phyloP scores from a whole-genome alignment of 2,888 invertebrate species.

The Sipha maydis region DNA sequence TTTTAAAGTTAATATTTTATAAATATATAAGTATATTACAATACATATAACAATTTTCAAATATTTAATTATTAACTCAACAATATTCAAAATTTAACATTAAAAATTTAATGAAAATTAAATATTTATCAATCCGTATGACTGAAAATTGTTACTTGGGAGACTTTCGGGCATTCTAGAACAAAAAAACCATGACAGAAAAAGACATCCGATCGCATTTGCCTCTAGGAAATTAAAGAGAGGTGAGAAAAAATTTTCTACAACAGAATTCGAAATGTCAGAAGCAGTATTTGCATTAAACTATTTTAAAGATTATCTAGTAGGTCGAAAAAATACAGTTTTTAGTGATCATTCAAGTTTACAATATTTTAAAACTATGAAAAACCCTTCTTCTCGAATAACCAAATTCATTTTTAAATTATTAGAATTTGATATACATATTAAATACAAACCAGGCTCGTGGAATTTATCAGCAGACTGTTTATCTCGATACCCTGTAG shows the following conservation, averaged over 20 bases:
- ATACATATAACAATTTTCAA: too few species aligned
- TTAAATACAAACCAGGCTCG: background rate
- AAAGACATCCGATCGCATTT: background rate
- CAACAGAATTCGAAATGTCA: conserved; percentile 10
- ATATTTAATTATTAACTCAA: too few species aligned
- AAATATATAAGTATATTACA: too few species aligned
- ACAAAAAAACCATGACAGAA: conserved; percentile 40
- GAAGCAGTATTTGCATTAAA: background rate
- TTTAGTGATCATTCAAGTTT: background rate
- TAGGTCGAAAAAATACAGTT: conserved; percentile 14
- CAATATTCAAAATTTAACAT: too few species aligned
- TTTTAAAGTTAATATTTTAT: too few species aligned
- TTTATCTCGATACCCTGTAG: conserved; percentile 16
- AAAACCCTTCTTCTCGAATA: conserved; percentile 25
- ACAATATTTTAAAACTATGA: conserved; percentile 7
- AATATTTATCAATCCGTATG: too few species aligned
- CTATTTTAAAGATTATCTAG: conserved; percentile 28
- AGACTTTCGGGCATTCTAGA: conserved; percentile 39
- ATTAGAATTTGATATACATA: conserved; percentile 35
- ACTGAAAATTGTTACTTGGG: background rate
- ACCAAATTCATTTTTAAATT: conserved; percentile 33
- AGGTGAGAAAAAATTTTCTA: background rate
- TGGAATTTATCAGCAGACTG: conserved; percentile 9
- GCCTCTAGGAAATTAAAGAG: conserved; percentile 12
- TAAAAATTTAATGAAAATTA: too few species aligned